Evolutionary conservation across 2,888 invertebrate species (phyloP).

Genomic region (Callyntrura sp.): DNA sequence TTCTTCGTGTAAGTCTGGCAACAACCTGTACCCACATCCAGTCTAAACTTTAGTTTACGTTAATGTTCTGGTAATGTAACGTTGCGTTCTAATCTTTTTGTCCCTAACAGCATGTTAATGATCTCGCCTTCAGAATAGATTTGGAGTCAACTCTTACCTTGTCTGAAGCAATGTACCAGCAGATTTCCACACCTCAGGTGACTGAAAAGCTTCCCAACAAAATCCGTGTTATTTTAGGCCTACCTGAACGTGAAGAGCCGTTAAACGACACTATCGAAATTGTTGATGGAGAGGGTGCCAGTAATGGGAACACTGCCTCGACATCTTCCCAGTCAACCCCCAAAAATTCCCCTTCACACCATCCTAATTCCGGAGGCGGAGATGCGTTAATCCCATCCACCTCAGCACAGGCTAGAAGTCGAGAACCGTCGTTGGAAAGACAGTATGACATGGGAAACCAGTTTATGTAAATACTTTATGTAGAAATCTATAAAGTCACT

Average conservation of each 20-base stretch:
- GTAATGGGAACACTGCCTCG: conserved; percentile 35
- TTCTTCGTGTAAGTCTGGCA: conserved; percentile 90
- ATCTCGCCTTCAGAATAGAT: conserved; percentile 94
- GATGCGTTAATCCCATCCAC: background rate
- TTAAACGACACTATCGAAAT: conserved; percentile 70
- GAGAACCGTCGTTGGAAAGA: conserved; percentile 79
- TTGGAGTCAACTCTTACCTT: conserved; percentile 92
- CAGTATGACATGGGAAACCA: conserved; percentile 83
- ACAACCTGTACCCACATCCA: no score
- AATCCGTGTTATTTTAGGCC: conserved; percentile 90
- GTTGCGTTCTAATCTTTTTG: background rate
- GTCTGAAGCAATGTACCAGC: conserved; percentile 97
- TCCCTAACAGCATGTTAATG: conserved; percentile 94
- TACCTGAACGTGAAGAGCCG: conserved; percentile 84
- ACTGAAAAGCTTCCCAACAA: conserved; percentile 90
- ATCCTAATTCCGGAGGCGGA: conserved; percentile 29
- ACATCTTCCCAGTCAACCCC: conserved; percentile 39
- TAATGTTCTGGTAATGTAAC: no score
- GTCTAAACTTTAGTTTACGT: background rate
- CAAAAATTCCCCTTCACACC: background rate
- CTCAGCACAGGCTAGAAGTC: conserved; percentile 33
- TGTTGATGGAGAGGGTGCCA: conserved; percentile 55
- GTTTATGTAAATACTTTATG: conserved; percentile 78
- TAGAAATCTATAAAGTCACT: background rate
- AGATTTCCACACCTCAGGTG: conserved; percentile 89